Percentiles rank a stretch among this genome's conserved stretches.
Conservation (phyloP, 2,797 vertebrate genomes). For the Peromyscus nudipes region DNA sequence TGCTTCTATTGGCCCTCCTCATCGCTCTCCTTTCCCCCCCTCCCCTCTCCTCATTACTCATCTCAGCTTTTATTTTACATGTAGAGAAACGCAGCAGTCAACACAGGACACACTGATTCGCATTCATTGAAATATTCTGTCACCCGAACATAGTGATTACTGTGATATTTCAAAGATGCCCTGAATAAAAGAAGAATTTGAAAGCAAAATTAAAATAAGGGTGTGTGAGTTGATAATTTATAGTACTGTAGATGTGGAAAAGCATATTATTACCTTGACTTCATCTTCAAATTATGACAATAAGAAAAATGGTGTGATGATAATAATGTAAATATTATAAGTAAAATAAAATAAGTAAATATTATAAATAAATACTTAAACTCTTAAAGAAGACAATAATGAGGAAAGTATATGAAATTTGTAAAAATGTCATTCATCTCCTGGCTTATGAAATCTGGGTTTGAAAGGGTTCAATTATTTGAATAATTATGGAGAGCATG, state of each 20-base stretch:
- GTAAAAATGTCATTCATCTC: neutral
- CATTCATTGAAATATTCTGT: slow-evolving; percentile 2
- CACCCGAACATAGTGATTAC: neutral
- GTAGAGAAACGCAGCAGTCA: neutral
- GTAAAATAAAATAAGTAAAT: neutral
- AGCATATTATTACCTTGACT: neutral
- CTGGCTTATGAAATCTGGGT: neutral
- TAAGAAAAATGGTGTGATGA: neutral
- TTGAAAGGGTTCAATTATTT: neutral
- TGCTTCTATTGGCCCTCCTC: neutral
- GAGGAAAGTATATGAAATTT: neutral
- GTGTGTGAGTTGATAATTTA: neutral
- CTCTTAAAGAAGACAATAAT: neutral
- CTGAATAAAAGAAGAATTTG: neutral
- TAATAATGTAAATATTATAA: neutral
- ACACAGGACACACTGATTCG: neutral
- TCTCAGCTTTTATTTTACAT: slow-evolving; percentile 1
- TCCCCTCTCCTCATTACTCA: neutral
- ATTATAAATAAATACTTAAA: neutral
- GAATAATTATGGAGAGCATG: neutral
- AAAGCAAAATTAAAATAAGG: neutral
- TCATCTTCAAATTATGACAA: neutral
- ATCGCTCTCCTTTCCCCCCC: neutral
- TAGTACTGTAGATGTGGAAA: neutral
- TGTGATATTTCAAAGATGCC: neutral